Evolutionary conservation across 2,113 vertebrate genomes (phyloP).

Genomic region (Lepisosteus osseus): DNA sequence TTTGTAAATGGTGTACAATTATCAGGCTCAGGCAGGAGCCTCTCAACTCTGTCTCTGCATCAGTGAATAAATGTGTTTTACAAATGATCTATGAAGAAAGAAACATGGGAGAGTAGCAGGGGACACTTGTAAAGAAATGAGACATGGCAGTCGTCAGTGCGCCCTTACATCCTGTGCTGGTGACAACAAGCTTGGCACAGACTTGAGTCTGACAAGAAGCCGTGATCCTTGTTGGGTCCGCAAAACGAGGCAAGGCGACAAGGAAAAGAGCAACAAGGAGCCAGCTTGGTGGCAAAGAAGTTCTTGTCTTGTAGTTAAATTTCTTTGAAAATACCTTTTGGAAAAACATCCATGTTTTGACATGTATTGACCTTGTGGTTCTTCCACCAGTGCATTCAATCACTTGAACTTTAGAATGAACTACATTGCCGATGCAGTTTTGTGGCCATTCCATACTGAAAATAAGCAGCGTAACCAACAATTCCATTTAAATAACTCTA

Average conservation of each 20-base stretch:
- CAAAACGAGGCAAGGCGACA: not conserved
- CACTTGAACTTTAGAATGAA: too few relatives aligned
- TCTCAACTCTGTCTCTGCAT: conserved; percentile 87
- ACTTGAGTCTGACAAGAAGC: not conserved
- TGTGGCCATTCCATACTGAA: too few relatives aligned
- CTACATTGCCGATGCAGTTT: too few relatives aligned
- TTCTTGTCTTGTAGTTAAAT: too few relatives aligned
- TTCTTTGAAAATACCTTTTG: too few relatives aligned
- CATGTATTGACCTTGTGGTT: too few relatives aligned
- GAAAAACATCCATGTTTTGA: too few relatives aligned
- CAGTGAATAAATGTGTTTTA: conserved; percentile 89
- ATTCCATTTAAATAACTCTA: too few relatives aligned
- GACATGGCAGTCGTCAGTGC: conserved; percentile 76
- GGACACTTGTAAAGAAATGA: conserved; percentile 83
- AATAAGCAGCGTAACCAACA: too few relatives aligned
- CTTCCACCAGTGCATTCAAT: too few relatives aligned
- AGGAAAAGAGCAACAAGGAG: not conserved
- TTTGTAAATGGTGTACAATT: conserved; percentile 81
- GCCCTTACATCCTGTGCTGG: conserved; percentile 26
- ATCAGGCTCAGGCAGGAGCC: conserved; percentile 86
- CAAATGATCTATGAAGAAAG: conserved; percentile 86
- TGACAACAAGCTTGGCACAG: not conserved
- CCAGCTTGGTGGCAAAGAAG: too few relatives aligned
- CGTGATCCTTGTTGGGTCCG: not conserved
- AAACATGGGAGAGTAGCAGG: conserved; percentile 81